Evolutionary conservation across 2,113 vertebrate species (phyloP), one percentile per base, ranked within the genome.

Genomic region (Tetrao urogallus): DNA sequence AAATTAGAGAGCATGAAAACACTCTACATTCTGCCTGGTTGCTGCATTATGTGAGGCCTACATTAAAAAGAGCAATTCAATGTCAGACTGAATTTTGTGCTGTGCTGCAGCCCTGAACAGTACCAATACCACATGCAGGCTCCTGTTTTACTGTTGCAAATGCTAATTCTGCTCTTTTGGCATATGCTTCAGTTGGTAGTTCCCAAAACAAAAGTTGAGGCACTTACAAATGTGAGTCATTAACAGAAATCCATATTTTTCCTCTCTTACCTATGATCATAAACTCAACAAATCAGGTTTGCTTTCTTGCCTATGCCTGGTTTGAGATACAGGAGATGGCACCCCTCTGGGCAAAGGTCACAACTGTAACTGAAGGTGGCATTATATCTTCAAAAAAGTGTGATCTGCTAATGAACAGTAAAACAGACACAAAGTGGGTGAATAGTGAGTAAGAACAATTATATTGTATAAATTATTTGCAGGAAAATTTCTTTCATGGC

Each of bases 1-100:
- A 95, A 95, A 96, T 93, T 93, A 20, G n/a, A 94, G 74, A 77
- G 48, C 57, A 48, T 30, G 25, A 54, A 80, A 93, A 88, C 67
- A 56, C 48, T 91, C 80, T 70, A 15, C 40, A 63, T 93, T 93
- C 63, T 71, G 52, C 60, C 18, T 45, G 66, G 57, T 64, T 45
- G 67, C 85, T 84, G 36, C 32, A 85, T 8, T 43, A 54, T 50
- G 36, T 73, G 48, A 79, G 48, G 36, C 48, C 85, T 72, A 32
- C 50, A 48, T 90, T 69, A 73, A 78, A 91, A 63, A 64, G 67
- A 93, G 71, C 36, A 70, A 30, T 58, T 84, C 76, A 61, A 18
- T 42, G 60, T 88, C 86, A 94, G 78, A 10, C 36, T 45, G 42
- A 61, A 70, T 43, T 92, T 80, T 74, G 93, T 92, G 67, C 56